phyloP scores from a whole-genome alignment of 2,888 invertebrate species.

The Meliscaeva auricollis region DNA sequence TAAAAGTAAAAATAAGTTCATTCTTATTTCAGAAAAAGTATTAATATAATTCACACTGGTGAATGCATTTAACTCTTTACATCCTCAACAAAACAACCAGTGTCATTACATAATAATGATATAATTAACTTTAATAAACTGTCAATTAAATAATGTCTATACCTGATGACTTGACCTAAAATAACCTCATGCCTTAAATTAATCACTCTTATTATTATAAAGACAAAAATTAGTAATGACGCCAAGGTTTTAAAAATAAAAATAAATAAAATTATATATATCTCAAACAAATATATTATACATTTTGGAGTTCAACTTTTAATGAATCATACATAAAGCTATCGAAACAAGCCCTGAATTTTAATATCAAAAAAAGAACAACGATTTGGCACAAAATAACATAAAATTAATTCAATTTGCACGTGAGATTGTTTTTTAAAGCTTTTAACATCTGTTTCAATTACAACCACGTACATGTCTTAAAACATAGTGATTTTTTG shows the following conservation, averaged over 20 bases:
- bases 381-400: too few relatives aligned
- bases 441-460: too few relatives aligned
- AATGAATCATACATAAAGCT: neutral
- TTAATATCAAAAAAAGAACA: neutral
- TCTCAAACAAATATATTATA: too few relatives aligned
- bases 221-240: neutral
- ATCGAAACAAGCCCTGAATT: neutral
- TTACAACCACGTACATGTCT: too few relatives aligned
- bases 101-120: neutral
- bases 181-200: constrained; percentile 24
- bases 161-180: constrained; percentile 16
- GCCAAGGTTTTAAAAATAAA: neutral
- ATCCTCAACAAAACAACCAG: neutral
- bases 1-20: too few relatives aligned
- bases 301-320: too few relatives aligned
- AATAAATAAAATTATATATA: constrained; percentile 5
- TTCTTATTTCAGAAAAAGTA: too few relatives aligned
- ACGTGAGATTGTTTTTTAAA: too few relatives aligned
- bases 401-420: too few relatives aligned
- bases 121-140: neutral
- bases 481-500: too few relatives aligned
- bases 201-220: neutral
- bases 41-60: too few relatives aligned
- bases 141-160: neutral
- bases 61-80: too few relatives aligned